Evolutionary conservation across 1,140 invertebrate genomes (phyloP).

Genomic region (Drosophila athabasca): DNA sequence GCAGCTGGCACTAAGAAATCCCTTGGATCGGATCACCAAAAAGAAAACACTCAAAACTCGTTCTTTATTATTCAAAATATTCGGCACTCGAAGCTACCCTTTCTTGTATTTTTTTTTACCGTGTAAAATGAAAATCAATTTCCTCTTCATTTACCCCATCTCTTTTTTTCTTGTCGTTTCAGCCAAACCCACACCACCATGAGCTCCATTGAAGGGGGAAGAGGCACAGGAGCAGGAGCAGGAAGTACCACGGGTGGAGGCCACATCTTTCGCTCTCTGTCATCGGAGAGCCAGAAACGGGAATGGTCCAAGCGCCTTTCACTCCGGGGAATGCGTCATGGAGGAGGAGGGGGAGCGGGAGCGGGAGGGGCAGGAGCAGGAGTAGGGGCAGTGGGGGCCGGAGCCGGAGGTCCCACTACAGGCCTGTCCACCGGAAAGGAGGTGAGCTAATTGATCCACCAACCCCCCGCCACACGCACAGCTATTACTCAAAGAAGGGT

Average conservation of each 20-base stretch:
- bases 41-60: too few relatives aligned
- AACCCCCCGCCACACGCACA: conserved; percentile 3
- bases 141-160: conserved; percentile 22
- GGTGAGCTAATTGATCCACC: conserved; percentile 65
- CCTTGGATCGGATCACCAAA: too few relatives aligned
- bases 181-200: conserved; percentile 14
- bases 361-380: neutral
- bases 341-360: conserved; percentile 9
- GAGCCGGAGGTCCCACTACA: conserved; percentile 1
- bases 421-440: conserved; percentile 59
- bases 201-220: neutral
- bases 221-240: conserved; percentile 43
- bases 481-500: too few relatives aligned
- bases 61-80: too few relatives aligned
- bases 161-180: conserved; percentile 13
- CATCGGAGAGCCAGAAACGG: conserved; percentile 84
- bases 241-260: conserved; percentile 19
- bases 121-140: conserved; percentile 79
- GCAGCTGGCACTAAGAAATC: too few relatives aligned
- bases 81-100: too few relatives aligned
- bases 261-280: conserved; percentile 83
- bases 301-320: conserved; percentile 86
- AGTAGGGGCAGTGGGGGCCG: too few relatives aligned
- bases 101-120: conserved; percentile 34
- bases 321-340: conserved; percentile 85